phyloP scores from a whole-genome alignment of 2,888 invertebrate genomes.

The Venusia cambrica region DNA sequence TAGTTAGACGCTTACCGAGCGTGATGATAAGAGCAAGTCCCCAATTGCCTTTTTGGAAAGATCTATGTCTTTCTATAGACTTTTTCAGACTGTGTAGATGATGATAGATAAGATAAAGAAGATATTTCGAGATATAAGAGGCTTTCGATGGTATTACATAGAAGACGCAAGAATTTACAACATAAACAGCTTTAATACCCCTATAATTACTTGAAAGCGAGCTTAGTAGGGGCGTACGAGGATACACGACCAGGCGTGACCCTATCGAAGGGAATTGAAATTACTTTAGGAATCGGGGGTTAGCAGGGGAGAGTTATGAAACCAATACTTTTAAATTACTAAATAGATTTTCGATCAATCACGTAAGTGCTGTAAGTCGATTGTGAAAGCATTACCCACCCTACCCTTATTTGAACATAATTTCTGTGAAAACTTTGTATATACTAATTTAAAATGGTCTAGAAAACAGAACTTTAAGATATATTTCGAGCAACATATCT shows the following conservation, averaged over 20 bases:
- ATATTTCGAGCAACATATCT: no score
- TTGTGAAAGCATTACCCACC: neutral
- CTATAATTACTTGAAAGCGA: conserved; percentile 28
- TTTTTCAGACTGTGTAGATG: no score
- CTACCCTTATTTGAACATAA: conserved; percentile 1
- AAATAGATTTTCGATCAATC: conserved; percentile 8
- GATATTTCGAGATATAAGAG: no score
- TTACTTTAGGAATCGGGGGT: conserved; percentile 23
- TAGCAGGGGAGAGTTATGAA: conserved; percentile 17
- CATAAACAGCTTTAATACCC: conserved; percentile 19
- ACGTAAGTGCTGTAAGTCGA: conserved; percentile 4
- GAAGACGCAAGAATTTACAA: conserved; percentile 16
- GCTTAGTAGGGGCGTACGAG: conserved; percentile 27
- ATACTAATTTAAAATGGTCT: no score
- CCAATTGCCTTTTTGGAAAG: no score
- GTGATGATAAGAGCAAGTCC: no score
- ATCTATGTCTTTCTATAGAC: no score
- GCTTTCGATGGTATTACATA: conserved; percentile 15
- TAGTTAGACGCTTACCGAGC: no score
- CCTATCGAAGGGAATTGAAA: conserved; percentile 28
- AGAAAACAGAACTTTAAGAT: no score
- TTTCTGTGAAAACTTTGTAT: no score
- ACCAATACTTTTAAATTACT: conserved; percentile 20
- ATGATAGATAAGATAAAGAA: no score
- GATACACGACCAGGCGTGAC: conserved; percentile 31